Conservation (phyloP, 2,888 invertebrate species). For the Tinea semifulvella region DNA sequence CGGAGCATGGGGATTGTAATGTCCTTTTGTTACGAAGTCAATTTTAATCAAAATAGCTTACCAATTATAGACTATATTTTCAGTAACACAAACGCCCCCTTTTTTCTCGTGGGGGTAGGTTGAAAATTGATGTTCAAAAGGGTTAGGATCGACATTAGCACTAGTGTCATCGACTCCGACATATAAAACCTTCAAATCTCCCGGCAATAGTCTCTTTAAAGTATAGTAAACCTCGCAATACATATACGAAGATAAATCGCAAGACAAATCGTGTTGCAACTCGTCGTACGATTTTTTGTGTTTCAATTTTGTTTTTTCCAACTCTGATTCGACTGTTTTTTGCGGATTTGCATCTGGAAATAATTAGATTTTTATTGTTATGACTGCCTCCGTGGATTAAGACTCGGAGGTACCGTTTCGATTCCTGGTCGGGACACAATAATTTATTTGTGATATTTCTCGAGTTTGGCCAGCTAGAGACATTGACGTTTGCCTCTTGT, state of each 20-base stretch:
- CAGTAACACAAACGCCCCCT: slow-evolving; percentile 84
- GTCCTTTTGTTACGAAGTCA: neutral
- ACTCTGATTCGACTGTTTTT: slow-evolving; percentile 47
- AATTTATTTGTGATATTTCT: too few species aligned
- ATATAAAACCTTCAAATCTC: slow-evolving; percentile 82
- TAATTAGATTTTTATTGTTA: neutral
- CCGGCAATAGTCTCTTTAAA: slow-evolving; percentile 82
- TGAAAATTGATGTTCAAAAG: slow-evolving; percentile 73
- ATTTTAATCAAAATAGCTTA: slow-evolving; percentile 24
- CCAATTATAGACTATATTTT: slow-evolving; percentile 82
- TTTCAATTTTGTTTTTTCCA: slow-evolving; percentile 34
- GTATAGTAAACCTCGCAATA: slow-evolving; percentile 79
- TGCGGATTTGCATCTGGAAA: slow-evolving; percentile 47
- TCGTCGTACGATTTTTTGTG: slow-evolving; percentile 41
- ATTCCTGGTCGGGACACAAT: too few species aligned
- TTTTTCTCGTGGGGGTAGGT: slow-evolving; percentile 72
- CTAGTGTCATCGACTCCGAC: slow-evolving; percentile 44
- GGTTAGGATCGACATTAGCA: slow-evolving; percentile 69
- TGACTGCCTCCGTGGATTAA: too few species aligned
- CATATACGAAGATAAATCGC: slow-evolving; percentile 79
- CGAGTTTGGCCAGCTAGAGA: too few species aligned
- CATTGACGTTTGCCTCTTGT: too few species aligned
- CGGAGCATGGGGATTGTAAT: too few species aligned
- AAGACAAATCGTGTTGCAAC: slow-evolving; percentile 67
- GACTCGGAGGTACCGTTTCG: too few species aligned